phyloP scores from a whole-genome alignment of 2,113 vertebrate genomes.

The Mystacornis crossleyi region DNA sequence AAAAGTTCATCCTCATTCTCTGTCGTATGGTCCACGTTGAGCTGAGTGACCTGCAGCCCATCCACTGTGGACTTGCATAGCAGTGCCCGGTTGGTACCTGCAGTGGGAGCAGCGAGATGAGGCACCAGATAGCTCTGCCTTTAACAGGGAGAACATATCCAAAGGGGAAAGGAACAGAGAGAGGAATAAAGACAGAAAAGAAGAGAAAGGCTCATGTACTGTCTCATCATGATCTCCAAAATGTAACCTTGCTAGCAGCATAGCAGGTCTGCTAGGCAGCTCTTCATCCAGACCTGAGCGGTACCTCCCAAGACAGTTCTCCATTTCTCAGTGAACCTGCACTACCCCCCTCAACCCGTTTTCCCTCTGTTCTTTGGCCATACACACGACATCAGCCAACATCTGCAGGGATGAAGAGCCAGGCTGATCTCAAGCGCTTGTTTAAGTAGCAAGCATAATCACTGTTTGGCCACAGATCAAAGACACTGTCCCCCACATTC shows the following conservation, averaged over 20 bases:
- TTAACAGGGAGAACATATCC: neutral
- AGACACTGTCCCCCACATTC: neutral
- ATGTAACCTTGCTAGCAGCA: neutral
- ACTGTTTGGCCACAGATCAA: neutral
- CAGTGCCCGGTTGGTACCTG: constrained; percentile 94
- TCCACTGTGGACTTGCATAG: constrained; percentile 93
- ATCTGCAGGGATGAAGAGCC: neutral
- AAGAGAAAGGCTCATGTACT: neutral
- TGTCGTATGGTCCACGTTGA: constrained; percentile 88
- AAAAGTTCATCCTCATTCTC: constrained; percentile 96
- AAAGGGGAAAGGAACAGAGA: neutral
- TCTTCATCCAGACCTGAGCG: neutral
- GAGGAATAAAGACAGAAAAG: constrained; percentile 1
- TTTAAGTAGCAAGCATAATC: neutral
- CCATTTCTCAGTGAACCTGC: neutral
- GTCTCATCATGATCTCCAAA: neutral
- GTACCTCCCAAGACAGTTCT: neutral
- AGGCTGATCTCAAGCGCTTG: neutral
- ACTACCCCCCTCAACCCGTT: neutral
- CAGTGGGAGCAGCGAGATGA: constrained; percentile 16
- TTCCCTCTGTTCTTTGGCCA: neutral
- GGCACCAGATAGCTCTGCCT: neutral
- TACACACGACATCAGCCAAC: neutral
- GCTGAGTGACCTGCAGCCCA: constrained; percentile 93
- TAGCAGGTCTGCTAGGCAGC: neutral